These are phyloP conservation scores for Melinaea marsaeus DNA, from an alignment of 2,888 invertebrate species.

Conservation along the genomic window DNA sequence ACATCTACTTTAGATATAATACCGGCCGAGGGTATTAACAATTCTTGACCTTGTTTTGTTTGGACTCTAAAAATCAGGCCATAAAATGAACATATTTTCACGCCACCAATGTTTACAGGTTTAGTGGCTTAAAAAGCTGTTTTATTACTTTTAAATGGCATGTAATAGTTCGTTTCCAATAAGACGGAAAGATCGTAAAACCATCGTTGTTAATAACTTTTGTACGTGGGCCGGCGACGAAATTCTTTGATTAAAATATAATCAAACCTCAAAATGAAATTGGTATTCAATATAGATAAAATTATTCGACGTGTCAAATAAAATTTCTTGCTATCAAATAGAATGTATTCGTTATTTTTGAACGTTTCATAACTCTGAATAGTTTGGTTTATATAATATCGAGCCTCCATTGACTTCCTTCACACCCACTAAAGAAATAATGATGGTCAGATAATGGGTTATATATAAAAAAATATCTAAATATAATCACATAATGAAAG, in stretches of 20 bases:
- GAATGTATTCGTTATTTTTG: slow-evolving; percentile 8
- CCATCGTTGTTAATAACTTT: slow-evolving; percentile 27
- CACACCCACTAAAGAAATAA: not conserved
- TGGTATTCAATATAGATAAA: slow-evolving; percentile 27
- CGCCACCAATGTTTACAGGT: slow-evolving; percentile 56
- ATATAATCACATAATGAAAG: too few relatives aligned
- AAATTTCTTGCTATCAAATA: slow-evolving; percentile 20
- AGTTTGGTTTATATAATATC: not conserved
- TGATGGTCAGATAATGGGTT: not conserved
- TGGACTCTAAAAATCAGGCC: slow-evolving; percentile 48
- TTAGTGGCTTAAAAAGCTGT: slow-evolving; percentile 58
- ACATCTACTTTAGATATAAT: too few relatives aligned
- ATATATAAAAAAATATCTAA: too few relatives aligned
- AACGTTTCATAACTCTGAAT: slow-evolving; percentile 1
- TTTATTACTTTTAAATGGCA: slow-evolving; percentile 72
- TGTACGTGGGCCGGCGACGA: slow-evolving; percentile 27
- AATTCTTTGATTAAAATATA: slow-evolving; percentile 31
- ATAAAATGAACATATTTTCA: slow-evolving; percentile 70
- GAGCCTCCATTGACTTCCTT: not conserved
- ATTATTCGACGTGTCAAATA: slow-evolving; percentile 25
- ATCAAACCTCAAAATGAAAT: slow-evolving; percentile 23
- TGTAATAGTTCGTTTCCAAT: slow-evolving; percentile 56
- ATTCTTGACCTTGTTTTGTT: slow-evolving; percentile 13
- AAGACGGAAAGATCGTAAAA: slow-evolving; percentile 48
- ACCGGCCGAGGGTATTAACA: not conserved